Conservation (phyloP, 2,113 vertebrate species). For the Macquaria ambigua region DNA sequence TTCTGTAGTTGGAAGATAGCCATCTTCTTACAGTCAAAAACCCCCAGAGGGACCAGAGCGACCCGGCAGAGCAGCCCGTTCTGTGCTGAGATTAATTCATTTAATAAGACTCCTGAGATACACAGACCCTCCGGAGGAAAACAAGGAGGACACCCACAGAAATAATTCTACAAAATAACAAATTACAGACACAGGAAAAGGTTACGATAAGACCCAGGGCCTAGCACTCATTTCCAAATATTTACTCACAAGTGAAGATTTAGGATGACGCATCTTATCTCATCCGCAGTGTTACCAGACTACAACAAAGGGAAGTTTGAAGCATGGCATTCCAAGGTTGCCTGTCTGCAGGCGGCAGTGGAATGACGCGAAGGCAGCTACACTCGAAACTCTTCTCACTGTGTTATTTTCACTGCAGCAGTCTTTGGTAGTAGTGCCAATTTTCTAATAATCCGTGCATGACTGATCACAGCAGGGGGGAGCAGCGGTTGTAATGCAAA, state of each 20-base stretch:
- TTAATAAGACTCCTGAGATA: conserved; percentile 23
- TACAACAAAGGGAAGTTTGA: too few relatives aligned
- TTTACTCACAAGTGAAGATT: neutral
- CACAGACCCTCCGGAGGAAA: neutral
- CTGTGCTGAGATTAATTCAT: neutral
- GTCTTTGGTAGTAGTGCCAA: too few relatives aligned
- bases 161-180: neutral
- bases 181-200: neutral
- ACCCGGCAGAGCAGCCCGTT: neutral
- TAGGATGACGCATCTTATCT: neutral
- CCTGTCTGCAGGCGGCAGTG: too few relatives aligned
- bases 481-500: too few relatives aligned
- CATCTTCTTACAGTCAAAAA: neutral
- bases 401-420: too few relatives aligned
- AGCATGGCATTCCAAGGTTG: too few relatives aligned
- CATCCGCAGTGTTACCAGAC: too few relatives aligned
- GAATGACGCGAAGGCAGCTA: too few relatives aligned
- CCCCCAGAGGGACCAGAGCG: neutral
- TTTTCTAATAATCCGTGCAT: too few relatives aligned
- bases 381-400: too few relatives aligned
- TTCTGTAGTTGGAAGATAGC: neutral
- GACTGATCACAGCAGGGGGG: too few relatives aligned
- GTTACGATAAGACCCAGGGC: neutral
- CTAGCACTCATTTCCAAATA: neutral
- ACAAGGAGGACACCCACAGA: neutral